Evolutionary conservation across 2,888 invertebrate species (phyloP).

Genomic region (Sialis lutaria): DNA sequence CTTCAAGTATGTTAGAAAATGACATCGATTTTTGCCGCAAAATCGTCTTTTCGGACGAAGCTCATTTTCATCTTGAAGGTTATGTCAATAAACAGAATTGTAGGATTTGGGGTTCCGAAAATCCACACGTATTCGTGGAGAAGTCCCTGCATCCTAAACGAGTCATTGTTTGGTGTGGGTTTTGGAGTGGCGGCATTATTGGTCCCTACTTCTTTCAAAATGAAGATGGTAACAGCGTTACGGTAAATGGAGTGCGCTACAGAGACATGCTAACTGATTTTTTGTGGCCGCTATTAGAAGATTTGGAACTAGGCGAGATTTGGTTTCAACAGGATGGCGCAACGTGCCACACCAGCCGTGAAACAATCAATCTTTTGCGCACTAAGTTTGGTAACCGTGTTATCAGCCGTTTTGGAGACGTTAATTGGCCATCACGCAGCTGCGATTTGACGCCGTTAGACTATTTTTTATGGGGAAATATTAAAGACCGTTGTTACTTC

Average conservation of each 20-base stretch:
- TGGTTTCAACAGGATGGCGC: constrained; percentile 2
- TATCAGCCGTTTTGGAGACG: background rate
- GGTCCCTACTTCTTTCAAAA: background rate
- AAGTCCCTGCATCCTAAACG: background rate
- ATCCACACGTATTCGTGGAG: background rate
- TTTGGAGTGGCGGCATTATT: background rate
- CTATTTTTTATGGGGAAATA: background rate
- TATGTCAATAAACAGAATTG: background rate
- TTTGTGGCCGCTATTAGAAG: background rate
- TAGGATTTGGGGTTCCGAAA: background rate
- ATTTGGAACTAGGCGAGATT: background rate
- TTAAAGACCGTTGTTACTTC: background rate
- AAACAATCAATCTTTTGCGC: background rate
- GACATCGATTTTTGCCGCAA: constrained; percentile 11
- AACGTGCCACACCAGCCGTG: background rate
- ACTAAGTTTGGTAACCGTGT: background rate
- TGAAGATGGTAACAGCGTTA: background rate
- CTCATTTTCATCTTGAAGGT: constrained; percentile 9
- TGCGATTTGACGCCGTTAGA: background rate
- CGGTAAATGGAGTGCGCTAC: background rate
- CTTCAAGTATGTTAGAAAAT: constrained; percentile 10
- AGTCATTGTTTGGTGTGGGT: background rate
- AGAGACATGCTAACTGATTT: background rate
- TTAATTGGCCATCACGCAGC: background rate
- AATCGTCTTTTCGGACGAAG: constrained; percentile 11